A percentile compares a stretch with the other conserved stretches of the same genome.
Evolutionary conservation across 2,797 vertebrate genomes (phyloP).

Genomic region (Clarias fuscus): DNA sequence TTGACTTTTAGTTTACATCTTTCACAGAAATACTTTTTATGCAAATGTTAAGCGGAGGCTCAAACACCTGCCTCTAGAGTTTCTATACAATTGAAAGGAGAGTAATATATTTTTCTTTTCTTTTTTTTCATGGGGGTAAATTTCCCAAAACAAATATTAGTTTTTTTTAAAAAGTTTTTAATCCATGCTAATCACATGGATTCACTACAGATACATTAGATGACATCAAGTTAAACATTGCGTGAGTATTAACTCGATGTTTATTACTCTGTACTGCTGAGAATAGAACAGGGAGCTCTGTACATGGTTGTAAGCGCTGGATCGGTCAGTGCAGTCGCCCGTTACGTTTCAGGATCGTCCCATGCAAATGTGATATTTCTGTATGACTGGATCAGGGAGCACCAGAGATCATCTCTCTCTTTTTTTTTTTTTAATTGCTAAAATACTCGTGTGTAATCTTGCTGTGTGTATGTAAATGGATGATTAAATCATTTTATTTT

Average conservation of each 20-base stretch:
- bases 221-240: neutral
- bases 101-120: neutral
- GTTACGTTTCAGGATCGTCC: slow-evolving; percentile 32
- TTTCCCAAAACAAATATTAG: neutral
- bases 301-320: neutral
- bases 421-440: slow-evolving; percentile 2
- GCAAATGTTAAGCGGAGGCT: neutral
- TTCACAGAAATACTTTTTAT: neutral
- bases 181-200: neutral
- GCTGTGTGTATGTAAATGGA: neutral
- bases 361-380: slow-evolving; percentile 38
- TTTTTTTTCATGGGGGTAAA: too few relatives aligned
- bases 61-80: neutral
- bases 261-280: slow-evolving; percentile 15
- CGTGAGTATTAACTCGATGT: neutral
- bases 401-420: neutral
- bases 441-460: neutral
- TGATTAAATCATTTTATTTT: neutral
- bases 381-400: neutral
- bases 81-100: neutral
- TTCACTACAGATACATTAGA: neutral
- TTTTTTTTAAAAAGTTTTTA: neutral
- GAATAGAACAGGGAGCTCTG: neutral
- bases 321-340: neutral
- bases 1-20: neutral